These are phyloP conservation scores for Epinotia ramella DNA, from an alignment of 2,888 invertebrate species.

Conservation along the genomic window DNA sequence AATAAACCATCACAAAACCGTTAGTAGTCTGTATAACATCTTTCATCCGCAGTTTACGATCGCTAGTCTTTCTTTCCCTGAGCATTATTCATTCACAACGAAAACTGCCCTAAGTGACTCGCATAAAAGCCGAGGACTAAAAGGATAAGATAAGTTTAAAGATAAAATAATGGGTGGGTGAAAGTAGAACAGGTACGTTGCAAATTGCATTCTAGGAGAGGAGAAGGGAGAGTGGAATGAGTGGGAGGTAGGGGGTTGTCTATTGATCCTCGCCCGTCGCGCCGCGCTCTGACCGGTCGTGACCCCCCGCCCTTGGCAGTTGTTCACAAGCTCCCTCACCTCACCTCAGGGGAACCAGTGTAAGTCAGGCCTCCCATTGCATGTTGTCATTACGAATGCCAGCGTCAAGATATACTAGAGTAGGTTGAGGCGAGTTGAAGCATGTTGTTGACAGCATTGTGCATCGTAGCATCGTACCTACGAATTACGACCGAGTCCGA, in stretches of 20 bases:
- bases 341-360: background rate
- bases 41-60: slow-evolving; percentile 6
- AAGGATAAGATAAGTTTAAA: slow-evolving; percentile 50
- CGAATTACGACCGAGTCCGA: slow-evolving; percentile 28
- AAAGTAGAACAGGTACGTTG: slow-evolving; percentile 54
- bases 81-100: slow-evolving; percentile 27
- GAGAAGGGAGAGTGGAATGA: slow-evolving; percentile 49
- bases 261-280: slow-evolving; percentile 80
- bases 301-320: slow-evolving; percentile 70
- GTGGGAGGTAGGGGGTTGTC: slow-evolving; percentile 59
- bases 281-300: slow-evolving; percentile 79
- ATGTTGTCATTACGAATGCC: background rate
- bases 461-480: slow-evolving; percentile 35
- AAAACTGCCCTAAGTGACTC: slow-evolving; percentile 47
- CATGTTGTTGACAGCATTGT: background rate
- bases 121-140: slow-evolving; percentile 44
- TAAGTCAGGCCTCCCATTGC: background rate
- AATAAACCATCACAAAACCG: background rate
- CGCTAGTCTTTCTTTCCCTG: background rate
- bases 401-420: background rate
- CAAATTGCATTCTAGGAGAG: slow-evolving; percentile 64
- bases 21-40: background rate
- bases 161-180: slow-evolving; percentile 42
- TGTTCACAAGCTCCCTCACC: background rate
- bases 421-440: background rate